These are phyloP conservation scores for Podilymbus podiceps DNA, from an alignment of 2,113 vertebrate genomes.

Conservation along the genomic window DNA sequence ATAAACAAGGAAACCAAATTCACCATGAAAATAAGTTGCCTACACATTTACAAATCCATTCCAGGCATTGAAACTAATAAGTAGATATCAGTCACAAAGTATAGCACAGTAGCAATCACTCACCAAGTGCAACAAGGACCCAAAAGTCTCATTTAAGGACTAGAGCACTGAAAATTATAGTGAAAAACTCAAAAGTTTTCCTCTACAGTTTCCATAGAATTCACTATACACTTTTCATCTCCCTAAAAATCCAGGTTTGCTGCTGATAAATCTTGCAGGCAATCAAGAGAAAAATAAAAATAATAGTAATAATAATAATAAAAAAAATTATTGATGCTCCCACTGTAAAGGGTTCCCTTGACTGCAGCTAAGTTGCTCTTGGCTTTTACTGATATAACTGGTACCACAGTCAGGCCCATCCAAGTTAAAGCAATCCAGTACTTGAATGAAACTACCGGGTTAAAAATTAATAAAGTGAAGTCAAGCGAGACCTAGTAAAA, in stretches of 20 bases:
- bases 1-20: slow-evolving; percentile 28
- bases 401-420: background rate
- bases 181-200: background rate
- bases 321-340: background rate
- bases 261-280: background rate
- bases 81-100: background rate
- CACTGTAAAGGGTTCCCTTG: background rate
- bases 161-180: background rate
- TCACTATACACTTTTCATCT: background rate
- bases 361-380: background rate
- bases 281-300: background rate
- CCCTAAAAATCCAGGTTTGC: background rate
- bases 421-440: background rate
- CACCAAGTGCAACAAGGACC: background rate
- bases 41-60: background rate
- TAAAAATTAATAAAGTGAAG: background rate
- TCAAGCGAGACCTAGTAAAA: background rate
- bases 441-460: background rate
- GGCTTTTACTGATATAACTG: background rate
- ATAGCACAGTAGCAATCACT: background rate
- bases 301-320: no score
- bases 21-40: background rate
- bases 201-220: background rate
- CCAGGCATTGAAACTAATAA: background rate
- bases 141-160: background rate